Evolutionary conservation across 2,113 vertebrate species (phyloP).

Genomic region (Notarius quadriscutis): DNA sequence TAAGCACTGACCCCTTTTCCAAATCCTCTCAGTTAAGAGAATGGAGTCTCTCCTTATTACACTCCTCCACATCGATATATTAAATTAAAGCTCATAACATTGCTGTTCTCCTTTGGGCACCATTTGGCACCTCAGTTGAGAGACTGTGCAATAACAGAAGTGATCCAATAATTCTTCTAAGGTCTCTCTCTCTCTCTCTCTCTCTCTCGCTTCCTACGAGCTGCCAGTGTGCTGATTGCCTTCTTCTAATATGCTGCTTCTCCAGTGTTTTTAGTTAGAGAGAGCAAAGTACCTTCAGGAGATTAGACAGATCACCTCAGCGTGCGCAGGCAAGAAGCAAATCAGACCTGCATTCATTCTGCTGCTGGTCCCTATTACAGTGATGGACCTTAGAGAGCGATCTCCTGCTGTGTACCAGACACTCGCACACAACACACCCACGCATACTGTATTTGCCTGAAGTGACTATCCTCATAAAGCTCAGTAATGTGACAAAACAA

Average conservation of each 20-base stretch:
- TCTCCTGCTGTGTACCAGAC: constrained; percentile 5
- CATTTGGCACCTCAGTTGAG: constrained; percentile 7
- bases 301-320: background rate
- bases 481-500: constrained; percentile 10
- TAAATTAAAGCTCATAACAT: constrained; percentile 42
- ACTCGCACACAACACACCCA: background rate
- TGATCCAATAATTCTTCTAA: constrained; percentile 15
- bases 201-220: constrained; percentile 9
- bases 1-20: constrained; percentile 23
- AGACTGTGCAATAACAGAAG: constrained; percentile 30
- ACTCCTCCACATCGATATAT: constrained; percentile 22
- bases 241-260: constrained; percentile 5
- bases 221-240: constrained; percentile 9
- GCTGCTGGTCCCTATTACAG: background rate
- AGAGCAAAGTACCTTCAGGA: background rate
- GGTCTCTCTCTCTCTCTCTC: constrained; percentile 24
- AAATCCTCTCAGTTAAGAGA: constrained; percentile 10
- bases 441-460: background rate
- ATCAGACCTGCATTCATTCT: constrained; percentile 4
- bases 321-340: background rate
- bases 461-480: constrained; percentile 19
- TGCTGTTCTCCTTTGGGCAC: constrained; percentile 24
- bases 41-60: constrained; percentile 19
- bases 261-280: constrained; percentile 15
- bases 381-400: background rate